These are phyloP conservation scores for Paracanthobrama guichenoti DNA, from an alignment of 2,113 vertebrate genomes.

Conservation along the genomic window DNA sequence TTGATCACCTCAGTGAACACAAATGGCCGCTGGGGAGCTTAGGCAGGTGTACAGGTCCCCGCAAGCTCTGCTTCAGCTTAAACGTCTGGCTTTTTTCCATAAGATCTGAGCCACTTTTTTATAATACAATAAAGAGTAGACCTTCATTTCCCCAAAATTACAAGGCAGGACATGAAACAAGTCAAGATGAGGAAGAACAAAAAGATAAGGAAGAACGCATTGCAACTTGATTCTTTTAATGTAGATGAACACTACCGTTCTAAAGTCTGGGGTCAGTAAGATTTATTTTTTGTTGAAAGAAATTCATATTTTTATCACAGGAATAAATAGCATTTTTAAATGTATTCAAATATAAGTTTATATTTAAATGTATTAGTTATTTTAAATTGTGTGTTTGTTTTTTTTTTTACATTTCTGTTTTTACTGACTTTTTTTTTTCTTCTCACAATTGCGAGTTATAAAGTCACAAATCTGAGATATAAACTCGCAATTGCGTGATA, in stretches of 20 bases:
- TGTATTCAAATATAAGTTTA: not conserved
- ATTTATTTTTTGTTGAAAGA: not conserved
- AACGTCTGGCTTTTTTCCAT: not conserved
- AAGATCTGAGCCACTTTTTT: not conserved
- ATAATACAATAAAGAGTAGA: not conserved
- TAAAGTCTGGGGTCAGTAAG: not conserved
- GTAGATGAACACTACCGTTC: not conserved
- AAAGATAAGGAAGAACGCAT: not conserved
- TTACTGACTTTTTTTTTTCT: too few relatives aligned
- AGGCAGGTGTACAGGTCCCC: not conserved
- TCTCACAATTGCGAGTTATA: too few relatives aligned
- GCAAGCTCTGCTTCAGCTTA: not conserved
- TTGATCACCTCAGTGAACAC: not conserved
- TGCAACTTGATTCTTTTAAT: not conserved
- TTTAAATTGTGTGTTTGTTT: not conserved
- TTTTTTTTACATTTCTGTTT: not conserved
- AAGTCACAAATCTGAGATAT: too few relatives aligned
- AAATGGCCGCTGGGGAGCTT: not conserved
- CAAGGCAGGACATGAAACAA: not conserved
- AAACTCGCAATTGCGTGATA: too few relatives aligned
- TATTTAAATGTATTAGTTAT: not conserved
- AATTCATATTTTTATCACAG: not conserved
- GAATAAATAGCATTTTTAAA: not conserved
- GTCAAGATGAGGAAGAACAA: not conserved
- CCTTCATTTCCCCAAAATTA: not conserved